phyloP scores from a whole-genome alignment of 2,888 invertebrate species.

The Stenoptilia bipunctidactyla region DNA sequence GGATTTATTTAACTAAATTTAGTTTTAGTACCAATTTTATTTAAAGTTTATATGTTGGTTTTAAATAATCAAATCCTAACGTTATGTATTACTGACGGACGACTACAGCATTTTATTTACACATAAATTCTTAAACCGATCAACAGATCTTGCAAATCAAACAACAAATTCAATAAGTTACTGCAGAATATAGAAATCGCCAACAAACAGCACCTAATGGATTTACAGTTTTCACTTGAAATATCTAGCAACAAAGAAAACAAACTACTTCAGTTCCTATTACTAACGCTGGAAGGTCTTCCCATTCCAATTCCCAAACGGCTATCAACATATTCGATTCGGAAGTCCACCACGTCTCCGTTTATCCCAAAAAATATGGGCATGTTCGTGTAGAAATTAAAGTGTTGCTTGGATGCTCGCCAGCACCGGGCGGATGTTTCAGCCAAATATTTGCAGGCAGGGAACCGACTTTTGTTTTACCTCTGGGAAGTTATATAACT shows the following conservation, averaged over 20 bases:
- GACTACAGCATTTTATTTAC: no score
- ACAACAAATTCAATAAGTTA: conserved; percentile 43
- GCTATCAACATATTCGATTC: conserved; percentile 20
- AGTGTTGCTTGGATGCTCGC: conserved; percentile 38
- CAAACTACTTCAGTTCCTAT: conserved; percentile 11
- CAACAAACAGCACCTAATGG: conserved; percentile 38
- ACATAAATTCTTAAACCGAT: no score
- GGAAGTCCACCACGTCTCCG: conserved; percentile 16
- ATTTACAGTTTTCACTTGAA: conserved; percentile 22
- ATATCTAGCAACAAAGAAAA: conserved; percentile 19
- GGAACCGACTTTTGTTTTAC: no score
- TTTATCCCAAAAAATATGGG: conserved; percentile 25
- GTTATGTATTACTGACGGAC: no score
- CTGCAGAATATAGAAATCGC: conserved; percentile 33
- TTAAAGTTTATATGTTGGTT: no score
- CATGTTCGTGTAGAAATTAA: conserved; percentile 30
- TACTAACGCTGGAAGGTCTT: conserved; percentile 16
- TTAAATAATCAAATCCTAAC: no score
- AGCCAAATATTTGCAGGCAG: conserved; percentile 22
- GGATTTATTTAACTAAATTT: no score
- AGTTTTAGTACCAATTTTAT: no score
- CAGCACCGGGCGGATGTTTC: conserved; percentile 26
- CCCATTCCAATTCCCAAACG: conserved; percentile 16
- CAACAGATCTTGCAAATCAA: conserved; percentile 31
- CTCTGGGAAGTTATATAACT: background rate